phyloP scores from a whole-genome alignment of 2,113 vertebrate genomes.

The Nicator chloris region DNA sequence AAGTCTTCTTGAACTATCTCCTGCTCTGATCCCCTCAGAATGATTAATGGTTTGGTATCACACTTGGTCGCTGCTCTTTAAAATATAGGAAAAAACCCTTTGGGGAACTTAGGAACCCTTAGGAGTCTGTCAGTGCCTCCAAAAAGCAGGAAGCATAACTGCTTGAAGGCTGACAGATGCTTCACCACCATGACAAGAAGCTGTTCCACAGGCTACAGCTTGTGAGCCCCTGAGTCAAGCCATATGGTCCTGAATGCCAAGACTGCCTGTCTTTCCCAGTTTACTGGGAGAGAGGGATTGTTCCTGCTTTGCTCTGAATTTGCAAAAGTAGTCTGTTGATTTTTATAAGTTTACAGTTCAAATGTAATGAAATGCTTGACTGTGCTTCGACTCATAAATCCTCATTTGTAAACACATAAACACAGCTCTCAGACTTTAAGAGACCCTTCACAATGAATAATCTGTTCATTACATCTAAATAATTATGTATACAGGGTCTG shows the following conservation, averaged over 20 bases:
- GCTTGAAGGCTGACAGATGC: conserved; percentile 54
- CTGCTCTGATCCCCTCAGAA: neutral
- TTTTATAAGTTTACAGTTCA: neutral
- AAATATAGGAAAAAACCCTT: neutral
- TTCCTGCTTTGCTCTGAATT: neutral
- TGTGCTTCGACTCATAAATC: neutral
- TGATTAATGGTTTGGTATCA: neutral
- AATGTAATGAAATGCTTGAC: neutral
- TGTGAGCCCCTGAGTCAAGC: conserved; percentile 18
- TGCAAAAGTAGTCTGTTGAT: neutral
- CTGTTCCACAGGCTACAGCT: conserved; percentile 18
- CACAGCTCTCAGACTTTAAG: neutral
- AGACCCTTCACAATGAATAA: neutral
- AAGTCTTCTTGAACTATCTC: neutral
- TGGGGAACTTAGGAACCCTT: too few species aligned
- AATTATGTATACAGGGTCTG: neutral
- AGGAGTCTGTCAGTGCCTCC: conserved; percentile 10
- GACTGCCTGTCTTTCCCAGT: conserved; percentile 17
- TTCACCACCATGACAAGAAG: conserved; percentile 44
- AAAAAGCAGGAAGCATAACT: conserved; percentile 8
- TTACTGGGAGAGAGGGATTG: neutral
- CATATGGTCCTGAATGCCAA: conserved; percentile 45
- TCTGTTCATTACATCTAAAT: neutral
- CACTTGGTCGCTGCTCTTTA: neutral
- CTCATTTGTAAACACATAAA: neutral